Percentiles rank a stretch among this genome's conserved stretches.
Evolutionary conservation across 2,888 invertebrate genomes (phyloP).

Genomic region (Nephrocerus scutellatus): DNA sequence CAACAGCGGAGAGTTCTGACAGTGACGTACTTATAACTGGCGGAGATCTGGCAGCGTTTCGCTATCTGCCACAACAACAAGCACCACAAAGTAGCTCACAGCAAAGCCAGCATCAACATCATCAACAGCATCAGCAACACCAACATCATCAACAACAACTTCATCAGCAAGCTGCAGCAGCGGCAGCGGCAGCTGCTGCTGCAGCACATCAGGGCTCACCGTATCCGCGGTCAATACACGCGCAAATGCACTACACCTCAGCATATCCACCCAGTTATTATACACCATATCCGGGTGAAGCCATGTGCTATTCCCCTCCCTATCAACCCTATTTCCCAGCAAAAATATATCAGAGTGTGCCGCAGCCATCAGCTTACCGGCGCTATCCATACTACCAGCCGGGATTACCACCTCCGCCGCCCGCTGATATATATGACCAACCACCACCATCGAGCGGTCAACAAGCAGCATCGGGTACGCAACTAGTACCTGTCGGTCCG

Average conservation of each 20-base stretch:
- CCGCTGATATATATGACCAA: conserved; percentile 14
- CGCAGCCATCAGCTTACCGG: conserved; percentile 42
- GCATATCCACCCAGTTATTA: conserved; percentile 47
- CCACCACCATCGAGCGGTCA: conserved; percentile 19
- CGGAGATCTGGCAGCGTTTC: conserved; percentile 38
- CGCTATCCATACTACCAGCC: conserved; percentile 38
- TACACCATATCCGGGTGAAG: conserved; percentile 46
- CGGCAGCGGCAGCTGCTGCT: conserved; percentile 37
- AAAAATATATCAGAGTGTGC: conserved; percentile 49
- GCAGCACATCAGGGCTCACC: conserved; percentile 41
- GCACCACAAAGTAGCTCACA: conserved; percentile 13
- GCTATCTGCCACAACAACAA: conserved; percentile 29
- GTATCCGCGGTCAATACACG: conserved; percentile 43
- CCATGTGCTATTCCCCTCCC: conserved; percentile 50
- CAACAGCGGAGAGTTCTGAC: conserved; percentile 36
- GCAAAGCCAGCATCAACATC: conserved; percentile 22
- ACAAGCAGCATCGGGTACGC: conserved; percentile 36
- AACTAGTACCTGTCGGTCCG: conserved; percentile 46
- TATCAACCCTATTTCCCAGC: conserved; percentile 51
- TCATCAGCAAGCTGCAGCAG: conserved; percentile 34
- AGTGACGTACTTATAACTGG: conserved; percentile 38
- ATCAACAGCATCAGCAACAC: conserved; percentile 30
- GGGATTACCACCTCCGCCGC: conserved; percentile 30
- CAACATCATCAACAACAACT: conserved; percentile 38
- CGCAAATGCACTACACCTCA: conserved; percentile 47